Percentiles rank a stretch among this genome's conserved stretches.
Evolutionary conservation across 53 echinoderm and acorn worm species (phyloP).

Genomic region (Luidia sarsii): DNA sequence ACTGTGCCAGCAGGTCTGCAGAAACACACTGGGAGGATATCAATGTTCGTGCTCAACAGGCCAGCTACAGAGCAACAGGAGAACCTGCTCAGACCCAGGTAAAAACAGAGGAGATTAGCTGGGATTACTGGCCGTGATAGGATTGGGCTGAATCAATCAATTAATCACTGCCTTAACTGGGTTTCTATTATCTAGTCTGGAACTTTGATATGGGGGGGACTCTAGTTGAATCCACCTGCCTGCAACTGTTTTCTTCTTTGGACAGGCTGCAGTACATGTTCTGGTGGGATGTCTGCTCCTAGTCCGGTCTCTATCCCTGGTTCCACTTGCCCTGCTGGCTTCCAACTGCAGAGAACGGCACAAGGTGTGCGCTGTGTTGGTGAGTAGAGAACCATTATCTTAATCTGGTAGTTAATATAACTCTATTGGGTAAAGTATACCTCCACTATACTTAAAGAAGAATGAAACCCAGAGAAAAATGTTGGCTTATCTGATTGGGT

Average conservation of each 20-base stretch:
- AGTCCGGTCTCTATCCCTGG: conserved; percentile 2
- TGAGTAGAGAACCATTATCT: conserved; percentile 25
- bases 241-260: neutral
- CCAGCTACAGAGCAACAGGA: conserved; percentile 65
- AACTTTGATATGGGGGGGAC: too few relatives aligned
- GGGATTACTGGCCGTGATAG: too few relatives aligned
- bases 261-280: conserved; percentile 33
- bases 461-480: too few relatives aligned
- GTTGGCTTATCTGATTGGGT: too few relatives aligned
- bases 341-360: conserved; percentile 55
- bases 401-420: neutral
- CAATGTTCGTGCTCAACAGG: conserved; percentile 66
- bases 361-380: conserved; percentile 66
- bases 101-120: neutral
- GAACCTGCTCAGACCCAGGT: conserved; percentile 64
- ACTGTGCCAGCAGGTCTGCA: conserved; percentile 85
- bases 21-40: conserved; percentile 83
- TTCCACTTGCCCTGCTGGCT: conserved; percentile 63
- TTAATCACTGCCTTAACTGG: too few relatives aligned
- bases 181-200: too few relatives aligned
- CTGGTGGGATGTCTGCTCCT: conserved; percentile 34
- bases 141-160: too few relatives aligned
- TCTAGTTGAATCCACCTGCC: too few relatives aligned
- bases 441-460: too few relatives aligned
- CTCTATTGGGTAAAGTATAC: too few relatives aligned